These are phyloP conservation scores for Seriola aureovittata DNA, from an alignment of 2,113 vertebrate species.

Conservation along the genomic window DNA sequence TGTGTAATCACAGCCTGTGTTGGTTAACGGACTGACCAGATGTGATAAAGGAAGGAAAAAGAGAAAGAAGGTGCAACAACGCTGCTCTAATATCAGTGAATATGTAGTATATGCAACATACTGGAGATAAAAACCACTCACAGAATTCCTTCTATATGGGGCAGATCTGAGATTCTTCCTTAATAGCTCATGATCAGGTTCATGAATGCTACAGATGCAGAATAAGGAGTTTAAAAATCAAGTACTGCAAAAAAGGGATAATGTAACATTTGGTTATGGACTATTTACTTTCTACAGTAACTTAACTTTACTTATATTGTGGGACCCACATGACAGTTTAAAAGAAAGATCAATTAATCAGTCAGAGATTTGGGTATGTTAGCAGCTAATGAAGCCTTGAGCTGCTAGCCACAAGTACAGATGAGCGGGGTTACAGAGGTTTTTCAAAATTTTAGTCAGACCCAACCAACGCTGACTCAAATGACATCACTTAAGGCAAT, in stretches of 20 bases:
- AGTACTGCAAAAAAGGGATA: not conserved
- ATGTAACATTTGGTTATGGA: not conserved
- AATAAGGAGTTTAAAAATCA: not conserved
- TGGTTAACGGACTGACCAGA: constrained; percentile 19
- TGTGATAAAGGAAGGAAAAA: constrained; percentile 36
- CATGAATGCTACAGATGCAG: not conserved
- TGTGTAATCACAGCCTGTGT: constrained; percentile 32
- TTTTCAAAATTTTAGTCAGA: no score
- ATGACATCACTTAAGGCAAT: no score
- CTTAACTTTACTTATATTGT: no score
- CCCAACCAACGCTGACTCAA: no score
- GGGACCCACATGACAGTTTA: not conserved
- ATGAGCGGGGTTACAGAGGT: no score
- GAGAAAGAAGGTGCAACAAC: constrained; percentile 1
- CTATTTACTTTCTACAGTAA: no score
- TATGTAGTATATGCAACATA: not conserved
- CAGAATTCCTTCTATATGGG: not conserved
- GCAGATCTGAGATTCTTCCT: not conserved
- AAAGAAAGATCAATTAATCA: not conserved
- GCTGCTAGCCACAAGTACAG: no score
- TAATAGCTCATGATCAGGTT: not conserved
- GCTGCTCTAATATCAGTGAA: constrained; percentile 1
- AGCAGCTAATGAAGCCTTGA: no score
- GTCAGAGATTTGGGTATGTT: no score
- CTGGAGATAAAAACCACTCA: not conserved